A percentile compares a stretch with the other conserved stretches of the same genome.
Conservation (phyloP, 1,140 invertebrate species). For the Orchesella cincta region DNA sequence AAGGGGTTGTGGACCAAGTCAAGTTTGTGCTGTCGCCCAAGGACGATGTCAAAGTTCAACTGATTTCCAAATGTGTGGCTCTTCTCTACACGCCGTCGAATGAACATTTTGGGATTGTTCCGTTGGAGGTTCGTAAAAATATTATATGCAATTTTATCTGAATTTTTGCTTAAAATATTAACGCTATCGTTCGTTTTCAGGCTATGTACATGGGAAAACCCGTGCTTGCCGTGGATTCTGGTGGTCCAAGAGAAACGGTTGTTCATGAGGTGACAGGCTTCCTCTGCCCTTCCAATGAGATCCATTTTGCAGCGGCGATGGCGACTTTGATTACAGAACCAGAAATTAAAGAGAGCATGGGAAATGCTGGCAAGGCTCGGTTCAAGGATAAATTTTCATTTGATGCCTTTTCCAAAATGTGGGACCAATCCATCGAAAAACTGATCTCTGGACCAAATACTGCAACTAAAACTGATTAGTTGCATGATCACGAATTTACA, state of each 20-base stretch:
- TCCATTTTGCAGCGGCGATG: conserved; percentile 80
- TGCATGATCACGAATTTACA: too few species aligned
- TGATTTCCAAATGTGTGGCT: conserved; percentile 73
- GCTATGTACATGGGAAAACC: conserved; percentile 93
- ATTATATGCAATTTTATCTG: too few species aligned
- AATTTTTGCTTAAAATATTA: neutral
- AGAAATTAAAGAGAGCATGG: conserved; percentile 66
- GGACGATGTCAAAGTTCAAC: conserved; percentile 77
- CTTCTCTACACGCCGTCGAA: conserved; percentile 93
- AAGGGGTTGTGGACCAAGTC: conserved; percentile 73
- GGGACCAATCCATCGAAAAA: conserved; percentile 36
- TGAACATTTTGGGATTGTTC: conserved; percentile 99
- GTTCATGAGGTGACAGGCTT: conserved; percentile 85
- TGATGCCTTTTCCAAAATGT: conserved; percentile 65
- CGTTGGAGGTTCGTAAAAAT: conserved; percentile 68
- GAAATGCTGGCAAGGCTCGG: conserved; percentile 68
- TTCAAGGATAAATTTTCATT: conserved; percentile 80
- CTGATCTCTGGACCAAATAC: too few species aligned
- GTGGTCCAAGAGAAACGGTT: conserved; percentile 93
- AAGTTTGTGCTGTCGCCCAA: conserved; percentile 85
- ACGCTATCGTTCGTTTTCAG: conserved; percentile 46
- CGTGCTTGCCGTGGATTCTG: conserved; percentile 92
- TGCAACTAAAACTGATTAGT: too few species aligned
- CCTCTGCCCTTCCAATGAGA: conserved; percentile 69
- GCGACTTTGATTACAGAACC: conserved; percentile 64